Conservation (phyloP, 2,888 invertebrate genomes). For the Lumbricus terrestris region DNA sequence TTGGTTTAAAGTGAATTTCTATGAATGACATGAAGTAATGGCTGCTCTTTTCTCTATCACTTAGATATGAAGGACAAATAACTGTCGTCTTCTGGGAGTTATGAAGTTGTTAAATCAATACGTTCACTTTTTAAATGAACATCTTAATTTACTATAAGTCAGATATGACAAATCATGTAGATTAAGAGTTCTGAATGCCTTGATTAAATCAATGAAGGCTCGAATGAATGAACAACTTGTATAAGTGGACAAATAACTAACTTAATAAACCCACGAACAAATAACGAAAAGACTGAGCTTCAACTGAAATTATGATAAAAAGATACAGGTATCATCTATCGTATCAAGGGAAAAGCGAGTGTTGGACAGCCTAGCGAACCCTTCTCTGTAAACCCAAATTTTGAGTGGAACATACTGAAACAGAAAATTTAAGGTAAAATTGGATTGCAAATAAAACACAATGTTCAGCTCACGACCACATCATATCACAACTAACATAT, state of each 20-base stretch:
- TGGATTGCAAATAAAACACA: neutral
- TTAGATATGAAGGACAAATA: too few relatives aligned
- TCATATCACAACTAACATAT: too few relatives aligned
- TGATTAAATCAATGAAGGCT: neutral
- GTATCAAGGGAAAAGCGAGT: constrained; percentile 65
- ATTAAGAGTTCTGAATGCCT: too few relatives aligned
- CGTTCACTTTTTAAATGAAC: too few relatives aligned
- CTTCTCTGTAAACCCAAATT: constrained; percentile 67
- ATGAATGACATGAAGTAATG: too few relatives aligned
- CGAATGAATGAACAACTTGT: neutral
- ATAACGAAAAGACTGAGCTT: neutral
- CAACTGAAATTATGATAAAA: constrained; percentile 28
- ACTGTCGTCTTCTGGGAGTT: too few relatives aligned
- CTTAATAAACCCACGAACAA: neutral
- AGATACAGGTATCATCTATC: constrained; percentile 65
- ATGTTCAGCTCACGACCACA: neutral
- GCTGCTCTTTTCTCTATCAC: too few relatives aligned
- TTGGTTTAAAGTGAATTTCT: too few relatives aligned
- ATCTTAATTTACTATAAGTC: too few relatives aligned
- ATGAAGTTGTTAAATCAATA: too few relatives aligned
- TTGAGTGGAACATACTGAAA: constrained; percentile 61
- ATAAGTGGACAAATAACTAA: neutral
- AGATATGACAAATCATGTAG: too few relatives aligned
- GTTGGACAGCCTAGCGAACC: constrained; percentile 68
- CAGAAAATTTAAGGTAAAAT: neutral